Evolutionary conservation across 2,797 vertebrate species (phyloP), one percentile per base, ranked within the genome.

Genomic region (Poeciliopsis gracilis): DNA sequence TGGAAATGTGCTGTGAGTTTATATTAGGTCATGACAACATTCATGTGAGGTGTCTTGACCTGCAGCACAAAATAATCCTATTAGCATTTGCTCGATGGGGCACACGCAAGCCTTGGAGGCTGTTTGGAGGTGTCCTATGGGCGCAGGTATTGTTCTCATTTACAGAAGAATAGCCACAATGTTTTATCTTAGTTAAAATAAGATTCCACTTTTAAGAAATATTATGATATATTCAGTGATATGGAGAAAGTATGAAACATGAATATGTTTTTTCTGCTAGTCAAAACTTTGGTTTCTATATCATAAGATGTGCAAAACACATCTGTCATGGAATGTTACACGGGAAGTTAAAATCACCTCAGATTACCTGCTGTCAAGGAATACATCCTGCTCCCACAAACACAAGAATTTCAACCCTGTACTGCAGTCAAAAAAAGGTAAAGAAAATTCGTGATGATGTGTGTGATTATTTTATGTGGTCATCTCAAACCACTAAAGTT

Each of bases 11-110:
- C 70, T 71, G 86, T 23, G 59, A 46, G 43, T 87, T 85, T 79
- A 81, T 83, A 73, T 91, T 86, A 89, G 89, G 81, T 87, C 85
- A 86, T 49, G 55, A 78, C 82, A 84, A 87, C 83, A 87, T 93
- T 91, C 89, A 90, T 88, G 84, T 87, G 78, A 78, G 84, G 89
- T 90, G 86, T 90, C 92, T 89, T 86, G 88, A 89, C 89, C 91
- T 85, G 85, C 81, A 81, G 89, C 87, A 82, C 86, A 84, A 89
- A 86, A 84, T 94, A 94, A 94, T 94, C 93, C 90, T 86, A 90
- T 94, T 92, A 93, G 81, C 77, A 59, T 87, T 85, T 87, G 88
- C 88, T 86, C 73, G 72, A 86, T 85, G 23, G 71, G 80, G 81
- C 90, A 91, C 89, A 93, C 36, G 81, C 88, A 89, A 86, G 74